Evolutionary conservation across 2,888 invertebrate genomes (phyloP).

Genomic region (Ochropleura leucogaster): DNA sequence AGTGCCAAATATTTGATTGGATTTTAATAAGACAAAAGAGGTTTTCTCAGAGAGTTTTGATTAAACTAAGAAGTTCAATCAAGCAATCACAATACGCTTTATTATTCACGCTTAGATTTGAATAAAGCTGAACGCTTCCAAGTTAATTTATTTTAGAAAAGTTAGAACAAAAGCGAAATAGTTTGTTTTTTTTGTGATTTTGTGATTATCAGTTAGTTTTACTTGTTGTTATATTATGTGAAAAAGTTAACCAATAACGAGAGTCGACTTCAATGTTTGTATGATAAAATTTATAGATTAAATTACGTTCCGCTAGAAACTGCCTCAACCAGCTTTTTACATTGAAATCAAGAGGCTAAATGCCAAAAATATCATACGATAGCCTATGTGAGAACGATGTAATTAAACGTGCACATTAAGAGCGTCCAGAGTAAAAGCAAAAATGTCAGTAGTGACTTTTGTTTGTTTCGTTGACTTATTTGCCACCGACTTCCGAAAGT

Average conservation of each 20-base stretch:
- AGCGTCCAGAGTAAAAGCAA: too few relatives aligned
- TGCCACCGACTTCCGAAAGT: too few relatives aligned
- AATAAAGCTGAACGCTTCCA: neutral
- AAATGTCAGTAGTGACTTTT: too few relatives aligned
- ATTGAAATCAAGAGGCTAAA: neutral
- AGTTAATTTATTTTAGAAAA: neutral
- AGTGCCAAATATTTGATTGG: conserved; percentile 3
- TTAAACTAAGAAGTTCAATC: conserved; percentile 30
- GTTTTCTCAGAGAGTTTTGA: conserved; percentile 14
- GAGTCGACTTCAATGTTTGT: too few relatives aligned
- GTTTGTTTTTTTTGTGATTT: too few relatives aligned
- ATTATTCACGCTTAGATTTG: conserved; percentile 22
- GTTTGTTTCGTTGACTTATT: too few relatives aligned
- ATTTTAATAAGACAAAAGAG: conserved; percentile 1
- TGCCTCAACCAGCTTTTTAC: too few relatives aligned
- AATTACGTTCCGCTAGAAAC: too few relatives aligned
- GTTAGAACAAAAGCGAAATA: neutral
- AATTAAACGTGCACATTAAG: too few relatives aligned
- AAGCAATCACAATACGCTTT: conserved; percentile 26
- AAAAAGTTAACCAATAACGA: neutral
- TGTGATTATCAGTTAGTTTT: too few relatives aligned
- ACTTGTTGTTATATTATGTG: neutral
- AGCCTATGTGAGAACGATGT: too few relatives aligned
- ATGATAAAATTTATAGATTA: too few relatives aligned
- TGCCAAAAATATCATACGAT: neutral